Base-by-base conservation (phyloP, 1,140 invertebrate genomes). In the Orchesella cincta region DNA sequence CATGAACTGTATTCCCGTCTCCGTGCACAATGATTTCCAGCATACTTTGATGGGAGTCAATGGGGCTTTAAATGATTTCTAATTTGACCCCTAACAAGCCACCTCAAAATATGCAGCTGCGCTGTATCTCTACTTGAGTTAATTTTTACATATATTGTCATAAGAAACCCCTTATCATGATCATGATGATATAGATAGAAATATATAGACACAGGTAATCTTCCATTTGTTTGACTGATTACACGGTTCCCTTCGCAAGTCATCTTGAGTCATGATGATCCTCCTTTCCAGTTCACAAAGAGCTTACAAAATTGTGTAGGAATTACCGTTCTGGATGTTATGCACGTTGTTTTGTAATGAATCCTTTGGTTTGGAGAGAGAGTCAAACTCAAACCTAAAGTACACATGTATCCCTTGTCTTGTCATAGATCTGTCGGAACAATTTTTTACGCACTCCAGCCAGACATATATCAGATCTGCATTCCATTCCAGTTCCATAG, bases 31-130 rank as follows among this genome's bases (percentile, higher is more conserved):
- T n/a, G n/a, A n/a, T 67, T 14, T 67, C 8, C 62, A 31, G 8
- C 29, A 5, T 14, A 31, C 12, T 67, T 67, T 67, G 62, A 67
- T 33, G 62, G 62, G 23, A 67, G 62, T 67, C 62, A 67, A 67
- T 67, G 62, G 26, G 33, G 62, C 62, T 67, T 67, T 29, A 67
- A 67, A 67, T 67, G 26, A 67, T 67, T 67, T 67, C 62, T 67
- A 67, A 67, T 67, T 67, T 67, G 62, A 67, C 62, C 62, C 62
- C 62, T 67, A 67, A 67, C 62, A 29, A 67, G 62, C 31, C 62
- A 67, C 62, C 62, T 67, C 29, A 67, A 67, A 67, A 67, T 67
- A 67, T 33, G 62, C 62, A 67, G 62, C 62, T 67, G 62, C 28
- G 62, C 33, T 57, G n/a, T 46, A 14, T 67, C 62, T 67, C 62